Conservation (phyloP, 2,797 vertebrate species). For the Masticophis lateralis region DNA sequence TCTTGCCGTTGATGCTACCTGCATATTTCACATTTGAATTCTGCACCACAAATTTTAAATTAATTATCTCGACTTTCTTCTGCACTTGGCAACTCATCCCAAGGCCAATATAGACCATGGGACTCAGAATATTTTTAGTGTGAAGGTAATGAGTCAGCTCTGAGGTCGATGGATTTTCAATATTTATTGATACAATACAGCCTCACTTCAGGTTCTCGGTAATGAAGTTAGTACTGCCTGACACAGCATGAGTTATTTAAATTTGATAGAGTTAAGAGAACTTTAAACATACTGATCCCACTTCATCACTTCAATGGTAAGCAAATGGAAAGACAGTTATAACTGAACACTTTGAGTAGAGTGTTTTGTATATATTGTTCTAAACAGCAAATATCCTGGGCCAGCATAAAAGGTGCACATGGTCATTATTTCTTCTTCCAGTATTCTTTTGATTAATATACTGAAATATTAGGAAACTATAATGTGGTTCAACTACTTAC, state of each 20-base stretch:
- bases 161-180: constrained; percentile 37
- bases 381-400: background rate
- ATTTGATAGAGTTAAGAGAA: constrained; percentile 32
- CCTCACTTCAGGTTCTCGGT: constrained; percentile 15
- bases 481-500: background rate
- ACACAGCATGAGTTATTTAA: constrained; percentile 22
- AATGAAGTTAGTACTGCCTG: constrained; percentile 33
- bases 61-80: constrained; percentile 35
- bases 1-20: background rate
- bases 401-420: background rate
- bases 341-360: background rate
- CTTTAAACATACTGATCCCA: constrained; percentile 1
- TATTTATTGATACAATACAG: constrained; percentile 8
- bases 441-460: background rate
- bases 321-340: background rate
- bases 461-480: background rate
- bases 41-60: constrained; percentile 14
- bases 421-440: background rate
- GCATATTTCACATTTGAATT: background rate
- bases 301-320: constrained; percentile 17
- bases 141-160: constrained; percentile 14
- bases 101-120: constrained; percentile 18
- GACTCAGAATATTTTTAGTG: background rate
- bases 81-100: constrained; percentile 22
- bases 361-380: background rate